Base-by-base conservation (phyloP, 1,140 invertebrate genomes). In the Episyrphus balteatus region DNA sequence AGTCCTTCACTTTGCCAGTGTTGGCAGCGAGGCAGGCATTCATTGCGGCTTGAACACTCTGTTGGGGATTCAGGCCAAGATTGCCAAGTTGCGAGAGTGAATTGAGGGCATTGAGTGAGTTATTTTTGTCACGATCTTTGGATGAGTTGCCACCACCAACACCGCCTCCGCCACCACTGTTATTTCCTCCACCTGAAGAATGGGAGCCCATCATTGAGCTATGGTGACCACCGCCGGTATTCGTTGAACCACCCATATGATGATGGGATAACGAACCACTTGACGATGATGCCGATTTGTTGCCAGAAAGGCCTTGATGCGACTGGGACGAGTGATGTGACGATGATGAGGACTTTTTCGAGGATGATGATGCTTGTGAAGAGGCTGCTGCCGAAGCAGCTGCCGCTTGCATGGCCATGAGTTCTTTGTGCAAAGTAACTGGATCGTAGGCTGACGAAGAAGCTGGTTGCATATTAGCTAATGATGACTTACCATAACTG, bases 1-100 rank as follows among this genome's bases (percentile, higher is more conserved):
- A 67, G 49, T 67, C 64, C 50, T 67, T 67, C 14, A 36, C 48
- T 31, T 50, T 54, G 12, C 48, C 53, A 14, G 56, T 59, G 12
- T 58, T 65, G 0, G 61, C 64, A 2, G 62, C 65, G 50, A 68
- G 32, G 21, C 21, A 66, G 0, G 64, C 65, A 53, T 67, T 68
- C 64, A 68, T 68, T 0, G 65, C 65, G 42, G 65, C 65, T 52
- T 68, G 65, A 56, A 68, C 59, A 51, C 64, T 65, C 47, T 68
- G 65, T 42, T 62, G 64, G 0, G 65, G 65, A 42, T 55, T 65
- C 58, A 68, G 59, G 10, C 64, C 62, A 9, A 67, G n/a, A 2
- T 58, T 57, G 18, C 65, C 62, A 12, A 68, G 63, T 42, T 68
- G 65, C 0, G 62, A 62, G 19, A 68, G 38, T 34, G 65, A 67